phyloP scores from a whole-genome alignment of 1,140 invertebrate species.

The Diorhabda sublineata region DNA sequence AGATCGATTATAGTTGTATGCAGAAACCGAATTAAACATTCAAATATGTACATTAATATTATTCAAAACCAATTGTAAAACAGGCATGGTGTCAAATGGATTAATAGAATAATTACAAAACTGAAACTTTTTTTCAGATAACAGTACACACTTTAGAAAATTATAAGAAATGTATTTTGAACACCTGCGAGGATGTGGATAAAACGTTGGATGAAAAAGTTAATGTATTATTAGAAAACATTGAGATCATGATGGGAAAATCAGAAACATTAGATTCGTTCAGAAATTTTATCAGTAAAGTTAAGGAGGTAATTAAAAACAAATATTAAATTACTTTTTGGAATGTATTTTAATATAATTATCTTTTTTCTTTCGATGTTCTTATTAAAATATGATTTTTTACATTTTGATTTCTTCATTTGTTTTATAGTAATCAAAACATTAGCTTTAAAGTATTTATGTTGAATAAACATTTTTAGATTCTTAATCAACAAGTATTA shows the following conservation, averaged over 20 bases:
- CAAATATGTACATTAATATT: too few relatives aligned
- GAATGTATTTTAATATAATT: too few relatives aligned
- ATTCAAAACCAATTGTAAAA: too few relatives aligned
- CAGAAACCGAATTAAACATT: too few relatives aligned
- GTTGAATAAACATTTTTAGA: not conserved
- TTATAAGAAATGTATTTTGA: not conserved
- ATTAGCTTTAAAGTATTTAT: not conserved
- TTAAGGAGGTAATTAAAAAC: not conserved
- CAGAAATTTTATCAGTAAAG: not conserved
- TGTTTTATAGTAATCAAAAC: not conserved
- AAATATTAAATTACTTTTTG: too few relatives aligned
- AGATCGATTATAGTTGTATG: too few relatives aligned
- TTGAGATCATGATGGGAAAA: constrained; percentile 1
- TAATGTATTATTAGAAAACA: not conserved
- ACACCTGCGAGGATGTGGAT: not conserved
- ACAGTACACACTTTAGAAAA: not conserved
- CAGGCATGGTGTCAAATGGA: too few relatives aligned
- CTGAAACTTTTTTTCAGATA: not conserved
- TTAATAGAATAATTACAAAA: too few relatives aligned
- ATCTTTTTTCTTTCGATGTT: not conserved
- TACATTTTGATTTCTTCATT: not conserved
- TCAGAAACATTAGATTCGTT: not conserved
- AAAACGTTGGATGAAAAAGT: not conserved
- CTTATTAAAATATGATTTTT: not conserved
- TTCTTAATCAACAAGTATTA: constrained; percentile 2